phyloP scores from a whole-genome alignment of 1,140 invertebrate species.

The Pogonognathellus flavescens region DNA sequence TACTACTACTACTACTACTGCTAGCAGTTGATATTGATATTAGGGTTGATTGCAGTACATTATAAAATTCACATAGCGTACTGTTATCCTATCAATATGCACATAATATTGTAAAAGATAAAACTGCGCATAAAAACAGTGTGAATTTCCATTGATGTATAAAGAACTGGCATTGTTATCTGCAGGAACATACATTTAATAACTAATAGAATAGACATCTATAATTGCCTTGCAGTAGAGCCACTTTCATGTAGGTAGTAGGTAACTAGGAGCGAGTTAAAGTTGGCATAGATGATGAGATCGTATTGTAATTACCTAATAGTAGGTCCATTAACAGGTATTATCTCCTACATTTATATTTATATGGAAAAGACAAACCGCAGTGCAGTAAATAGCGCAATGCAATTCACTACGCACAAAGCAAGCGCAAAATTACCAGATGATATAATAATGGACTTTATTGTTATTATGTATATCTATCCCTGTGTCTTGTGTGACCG shows the following conservation, averaged over 20 bases:
- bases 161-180: too few relatives aligned
- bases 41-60: too few relatives aligned
- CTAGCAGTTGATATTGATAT: too few relatives aligned
- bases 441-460: constrained; percentile 27
- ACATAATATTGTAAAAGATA: too few relatives aligned
- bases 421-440: background rate
- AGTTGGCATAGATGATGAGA: constrained; percentile 4
- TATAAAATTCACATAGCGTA: too few relatives aligned
- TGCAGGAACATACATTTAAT: too few relatives aligned
- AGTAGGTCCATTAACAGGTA: background rate
- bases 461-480: background rate
- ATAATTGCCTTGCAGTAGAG: background rate
- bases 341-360: too few relatives aligned
- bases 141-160: background rate
- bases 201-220: background rate
- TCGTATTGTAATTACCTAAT: background rate
- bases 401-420: constrained; percentile 4
- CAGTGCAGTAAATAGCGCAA: background rate
- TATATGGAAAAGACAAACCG: background rate
- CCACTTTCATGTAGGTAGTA: background rate
- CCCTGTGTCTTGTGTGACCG: background rate
- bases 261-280: background rate
- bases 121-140: background rate
- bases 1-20: too few relatives aligned
- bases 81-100: too few relatives aligned